Conservation (phyloP, 2,888 invertebrate genomes). For the Masnerella sp. region DNA sequence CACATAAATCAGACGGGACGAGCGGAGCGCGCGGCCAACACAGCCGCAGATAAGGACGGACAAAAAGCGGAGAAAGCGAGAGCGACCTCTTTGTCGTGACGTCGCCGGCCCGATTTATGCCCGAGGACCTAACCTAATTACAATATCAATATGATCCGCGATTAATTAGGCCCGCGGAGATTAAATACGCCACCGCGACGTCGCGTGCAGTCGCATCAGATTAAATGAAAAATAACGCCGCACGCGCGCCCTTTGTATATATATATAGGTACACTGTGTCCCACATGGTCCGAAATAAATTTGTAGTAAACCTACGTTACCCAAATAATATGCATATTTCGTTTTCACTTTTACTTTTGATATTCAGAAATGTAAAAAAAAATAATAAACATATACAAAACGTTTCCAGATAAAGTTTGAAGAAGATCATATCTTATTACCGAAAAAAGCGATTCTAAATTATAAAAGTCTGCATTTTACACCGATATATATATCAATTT, state of each 20-base stretch:
- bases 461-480: too few relatives aligned
- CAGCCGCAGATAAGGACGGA: conserved; percentile 26
- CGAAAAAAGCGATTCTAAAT: too few relatives aligned
- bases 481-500: too few relatives aligned
- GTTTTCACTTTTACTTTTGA: too few relatives aligned
- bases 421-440: too few relatives aligned
- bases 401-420: too few relatives aligned
- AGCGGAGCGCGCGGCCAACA: conserved; percentile 37
- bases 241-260: conserved; percentile 32
- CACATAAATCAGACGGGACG: conserved; percentile 52
- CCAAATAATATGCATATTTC: too few relatives aligned
- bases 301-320: too few relatives aligned
- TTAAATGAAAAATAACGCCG: conserved; percentile 46
- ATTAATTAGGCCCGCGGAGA: conserved; percentile 69
- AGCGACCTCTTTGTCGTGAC: conserved; percentile 45
- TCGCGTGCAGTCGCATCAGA: conserved; percentile 50
- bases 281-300: too few relatives aligned
- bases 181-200: conserved; percentile 63
- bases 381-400: too few relatives aligned
- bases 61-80: conserved; percentile 43
- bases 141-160: conserved; percentile 68
- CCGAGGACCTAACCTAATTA: conserved; percentile 62
- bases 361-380: too few relatives aligned
- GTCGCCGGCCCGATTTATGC: conserved; percentile 40
- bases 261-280: too few relatives aligned